These are phyloP conservation scores for Drosophila cardini DNA, from an alignment of 1,140 invertebrate genomes.

Conservation along the genomic window DNA sequence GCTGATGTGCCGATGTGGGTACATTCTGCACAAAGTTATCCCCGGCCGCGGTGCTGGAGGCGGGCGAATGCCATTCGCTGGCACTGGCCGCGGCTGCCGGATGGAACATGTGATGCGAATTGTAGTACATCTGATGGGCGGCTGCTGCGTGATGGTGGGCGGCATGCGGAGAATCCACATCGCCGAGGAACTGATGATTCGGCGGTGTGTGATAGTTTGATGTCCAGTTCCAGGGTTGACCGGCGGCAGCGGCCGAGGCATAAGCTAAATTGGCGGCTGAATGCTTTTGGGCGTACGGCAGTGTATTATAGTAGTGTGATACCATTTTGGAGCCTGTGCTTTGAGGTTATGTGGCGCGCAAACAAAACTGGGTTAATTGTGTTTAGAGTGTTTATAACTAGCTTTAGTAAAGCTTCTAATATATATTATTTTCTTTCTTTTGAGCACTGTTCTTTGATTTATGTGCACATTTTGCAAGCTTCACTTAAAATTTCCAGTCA, in stretches of 20 bases:
- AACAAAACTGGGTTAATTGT: slow-evolving; percentile 13
- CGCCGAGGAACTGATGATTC: slow-evolving; percentile 85
- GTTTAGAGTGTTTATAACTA: neutral
- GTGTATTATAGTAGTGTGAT: slow-evolving; percentile 79
- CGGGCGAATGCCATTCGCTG: slow-evolving; percentile 80
- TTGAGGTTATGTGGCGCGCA: slow-evolving; percentile 44
- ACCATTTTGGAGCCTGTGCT: slow-evolving; percentile 68
- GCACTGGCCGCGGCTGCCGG: slow-evolving; percentile 65
- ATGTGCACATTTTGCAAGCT: slow-evolving; percentile 47
- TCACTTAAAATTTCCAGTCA: slow-evolving; percentile 10
- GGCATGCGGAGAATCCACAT: slow-evolving; percentile 84
- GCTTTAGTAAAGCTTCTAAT: neutral
- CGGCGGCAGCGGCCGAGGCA: slow-evolving; percentile 60
- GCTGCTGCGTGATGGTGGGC: slow-evolving; percentile 71
- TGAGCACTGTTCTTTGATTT: slow-evolving; percentile 26
- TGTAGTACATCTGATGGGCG: slow-evolving; percentile 85
- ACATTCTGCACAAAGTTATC: slow-evolving; percentile 82
- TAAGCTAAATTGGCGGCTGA: slow-evolving; percentile 80
- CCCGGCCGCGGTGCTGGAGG: slow-evolving; percentile 61
- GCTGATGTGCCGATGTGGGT: slow-evolving; percentile 83
- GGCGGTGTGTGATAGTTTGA: slow-evolving; percentile 83
- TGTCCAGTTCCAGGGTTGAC: slow-evolving; percentile 80
- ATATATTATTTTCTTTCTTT: slow-evolving; percentile 9
- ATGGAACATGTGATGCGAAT: slow-evolving; percentile 82
- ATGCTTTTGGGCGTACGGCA: slow-evolving; percentile 81